Conservation (phyloP, 2,888 invertebrate genomes). For the Watsonalla binaria region DNA sequence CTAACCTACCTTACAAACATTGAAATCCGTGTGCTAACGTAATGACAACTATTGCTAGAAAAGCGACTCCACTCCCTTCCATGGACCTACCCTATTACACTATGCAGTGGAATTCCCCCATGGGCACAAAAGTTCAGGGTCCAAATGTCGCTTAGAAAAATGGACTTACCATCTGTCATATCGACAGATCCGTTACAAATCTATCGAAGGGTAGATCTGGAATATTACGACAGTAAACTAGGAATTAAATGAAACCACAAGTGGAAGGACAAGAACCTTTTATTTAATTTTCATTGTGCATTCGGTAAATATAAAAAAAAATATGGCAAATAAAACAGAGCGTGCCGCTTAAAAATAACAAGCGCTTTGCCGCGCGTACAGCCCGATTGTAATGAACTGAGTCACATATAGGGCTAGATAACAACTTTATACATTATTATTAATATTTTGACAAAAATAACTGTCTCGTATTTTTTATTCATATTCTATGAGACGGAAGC, state of each 20-base stretch:
- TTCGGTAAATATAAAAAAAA: slow-evolving; percentile 71
- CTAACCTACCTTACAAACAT: too few species aligned
- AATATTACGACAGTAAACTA: background rate
- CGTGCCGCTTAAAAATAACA: slow-evolving; percentile 38
- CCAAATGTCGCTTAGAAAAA: too few species aligned
- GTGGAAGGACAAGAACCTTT: slow-evolving; percentile 69
- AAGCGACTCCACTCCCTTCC: too few species aligned
- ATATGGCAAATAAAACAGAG: slow-evolving; percentile 65
- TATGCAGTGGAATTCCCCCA: too few species aligned
- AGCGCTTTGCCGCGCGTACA: slow-evolving; percentile 15
- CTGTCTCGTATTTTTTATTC: slow-evolving; percentile 32
- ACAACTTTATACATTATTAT: slow-evolving; percentile 43
- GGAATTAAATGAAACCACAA: slow-evolving; percentile 49
- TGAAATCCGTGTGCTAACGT: too few species aligned
- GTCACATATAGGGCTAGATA: slow-evolving; percentile 20
- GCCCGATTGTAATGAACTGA: slow-evolving; percentile 24
- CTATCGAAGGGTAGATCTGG: too few species aligned
- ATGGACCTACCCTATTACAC: too few species aligned
- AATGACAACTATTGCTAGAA: too few species aligned
- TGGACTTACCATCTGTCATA: too few species aligned
- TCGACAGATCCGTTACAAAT: too few species aligned
- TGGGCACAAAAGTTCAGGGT: too few species aligned
- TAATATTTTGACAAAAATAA: slow-evolving; percentile 50
- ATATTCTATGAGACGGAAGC: slow-evolving; percentile 56
- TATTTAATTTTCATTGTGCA: slow-evolving; percentile 75